These are phyloP conservation scores for Steatornis caripensis DNA, from an alignment of 2,113 vertebrate genomes.

Conservation along the genomic window DNA sequence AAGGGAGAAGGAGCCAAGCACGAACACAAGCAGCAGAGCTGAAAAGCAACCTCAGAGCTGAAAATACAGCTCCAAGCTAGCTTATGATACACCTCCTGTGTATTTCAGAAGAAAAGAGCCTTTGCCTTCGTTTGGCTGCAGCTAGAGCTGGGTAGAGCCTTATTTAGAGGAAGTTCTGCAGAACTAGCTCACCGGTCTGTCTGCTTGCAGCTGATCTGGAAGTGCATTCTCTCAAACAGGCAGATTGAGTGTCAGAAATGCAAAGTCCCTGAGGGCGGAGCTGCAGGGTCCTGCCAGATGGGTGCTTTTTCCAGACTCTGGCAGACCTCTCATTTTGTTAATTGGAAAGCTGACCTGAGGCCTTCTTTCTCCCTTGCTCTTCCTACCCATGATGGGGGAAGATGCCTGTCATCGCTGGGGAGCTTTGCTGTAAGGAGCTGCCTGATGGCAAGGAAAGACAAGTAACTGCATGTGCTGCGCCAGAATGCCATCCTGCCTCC, in stretches of 20 bases:
- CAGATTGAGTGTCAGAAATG: background rate
- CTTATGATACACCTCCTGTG: background rate
- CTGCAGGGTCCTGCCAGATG: background rate
- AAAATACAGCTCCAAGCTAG: background rate
- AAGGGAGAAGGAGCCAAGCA: background rate
- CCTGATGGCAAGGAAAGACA: background rate
- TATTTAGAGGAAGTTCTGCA: background rate
- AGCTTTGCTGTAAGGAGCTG: background rate
- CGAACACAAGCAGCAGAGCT: background rate
- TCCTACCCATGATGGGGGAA: background rate
- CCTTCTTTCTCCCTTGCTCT: background rate
- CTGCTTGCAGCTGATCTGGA: background rate
- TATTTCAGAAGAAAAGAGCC: background rate
- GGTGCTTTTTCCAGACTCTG: background rate
- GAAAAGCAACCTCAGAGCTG: background rate
- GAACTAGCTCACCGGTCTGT: background rate
- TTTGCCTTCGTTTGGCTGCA: background rate
- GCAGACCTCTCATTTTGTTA: background rate
- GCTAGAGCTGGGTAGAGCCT: background rate
- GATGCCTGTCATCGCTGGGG: background rate
- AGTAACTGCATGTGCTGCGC: background rate
- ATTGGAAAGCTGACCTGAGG: background rate
- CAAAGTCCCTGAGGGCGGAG: background rate
- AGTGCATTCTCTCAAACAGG: background rate
- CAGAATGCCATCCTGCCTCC: background rate